Base-by-base conservation (phyloP, 2,113 vertebrate species). In the Phalacrocorax brasilianus region DNA sequence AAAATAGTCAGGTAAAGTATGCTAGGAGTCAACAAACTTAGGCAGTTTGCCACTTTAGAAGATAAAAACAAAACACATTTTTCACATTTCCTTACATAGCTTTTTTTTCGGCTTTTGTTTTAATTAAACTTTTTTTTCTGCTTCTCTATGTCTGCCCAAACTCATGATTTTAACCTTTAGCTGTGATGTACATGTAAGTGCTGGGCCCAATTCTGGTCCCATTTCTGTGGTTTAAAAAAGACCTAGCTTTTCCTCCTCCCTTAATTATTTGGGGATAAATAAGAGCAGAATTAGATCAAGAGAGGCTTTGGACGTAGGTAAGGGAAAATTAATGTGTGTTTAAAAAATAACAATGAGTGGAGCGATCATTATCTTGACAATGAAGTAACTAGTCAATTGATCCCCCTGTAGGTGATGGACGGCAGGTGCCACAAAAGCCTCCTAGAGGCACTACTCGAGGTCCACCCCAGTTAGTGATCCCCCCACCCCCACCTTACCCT, bases 401-500 rank as follows among this genome's bases (percentile, higher is more conserved):
- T 98, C 97, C 97, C 94, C 94, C 95, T 96, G 91, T 98, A 99
- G 98, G 98, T 98, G 94, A 97, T 95, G 98, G 98, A 96, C 98
- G 97, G 53, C 98, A 98, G 94, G 97, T 98, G 93, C 98, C 98
- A 93, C 97, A 98, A 97, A 99, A 99, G 95, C 98, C 98, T 95
- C 98, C 98, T 84, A 97, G 98, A 93, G 98, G 98, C 93, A 92
- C 94, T 18, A 55, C 92, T 40, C 97, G 98, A 94, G 98, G 93
- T 52, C 97, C 97, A 65, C 98, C 98, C 68, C 97, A 97, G 53
- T 97, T 98, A 98, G 98, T 94, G 96, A 97, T 98, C 0, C 98
- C 98, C 98, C 98, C 98, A 32, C 98, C 98, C 98, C 98, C 98
- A 53, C 97, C 98, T 89, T 98, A 98, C 93, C 97, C 98, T 92